A percentile compares a stretch with the other conserved stretches of the same genome.
These are phyloP conservation scores for Alca torda DNA, from an alignment of 2,797 vertebrate genomes.

Conservation along the genomic window DNA sequence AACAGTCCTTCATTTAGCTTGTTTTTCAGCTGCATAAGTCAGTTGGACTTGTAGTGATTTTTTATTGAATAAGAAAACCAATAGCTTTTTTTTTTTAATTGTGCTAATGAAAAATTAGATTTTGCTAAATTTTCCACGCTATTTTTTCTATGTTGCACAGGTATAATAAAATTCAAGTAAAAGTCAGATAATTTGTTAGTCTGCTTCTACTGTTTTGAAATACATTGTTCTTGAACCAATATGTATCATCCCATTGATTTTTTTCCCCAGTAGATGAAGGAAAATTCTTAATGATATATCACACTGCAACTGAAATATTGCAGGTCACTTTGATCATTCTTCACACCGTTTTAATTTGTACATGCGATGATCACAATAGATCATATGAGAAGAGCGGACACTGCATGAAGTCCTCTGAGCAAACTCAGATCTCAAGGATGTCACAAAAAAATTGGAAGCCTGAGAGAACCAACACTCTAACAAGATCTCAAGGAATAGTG, in stretches of 20 bases:
- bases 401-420: not conserved
- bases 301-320: not conserved
- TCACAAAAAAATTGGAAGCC: not conserved
- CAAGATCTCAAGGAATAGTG: not conserved
- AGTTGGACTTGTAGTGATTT: not conserved
- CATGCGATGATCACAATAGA: not conserved
- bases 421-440: not conserved
- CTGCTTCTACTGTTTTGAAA: not conserved
- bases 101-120: not conserved
- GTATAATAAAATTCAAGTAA: not conserved
- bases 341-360: not conserved
- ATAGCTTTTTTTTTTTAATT: not conserved
- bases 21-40: not conserved
- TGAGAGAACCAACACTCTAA: not conserved
- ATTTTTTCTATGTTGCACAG: not conserved
- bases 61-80: not conserved
- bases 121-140: not conserved
- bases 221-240: not conserved
- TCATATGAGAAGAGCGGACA: not conserved
- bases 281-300: not conserved
- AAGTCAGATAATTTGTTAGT: not conserved
- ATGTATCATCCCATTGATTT: not conserved
- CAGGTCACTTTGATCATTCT: not conserved
- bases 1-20: not conserved
- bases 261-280: not conserved